Percentiles rank a stretch among this genome's conserved stretches.
phyloP scores from a whole-genome alignment of 1,140 invertebrate species.

The Drosophila lacertosa region DNA sequence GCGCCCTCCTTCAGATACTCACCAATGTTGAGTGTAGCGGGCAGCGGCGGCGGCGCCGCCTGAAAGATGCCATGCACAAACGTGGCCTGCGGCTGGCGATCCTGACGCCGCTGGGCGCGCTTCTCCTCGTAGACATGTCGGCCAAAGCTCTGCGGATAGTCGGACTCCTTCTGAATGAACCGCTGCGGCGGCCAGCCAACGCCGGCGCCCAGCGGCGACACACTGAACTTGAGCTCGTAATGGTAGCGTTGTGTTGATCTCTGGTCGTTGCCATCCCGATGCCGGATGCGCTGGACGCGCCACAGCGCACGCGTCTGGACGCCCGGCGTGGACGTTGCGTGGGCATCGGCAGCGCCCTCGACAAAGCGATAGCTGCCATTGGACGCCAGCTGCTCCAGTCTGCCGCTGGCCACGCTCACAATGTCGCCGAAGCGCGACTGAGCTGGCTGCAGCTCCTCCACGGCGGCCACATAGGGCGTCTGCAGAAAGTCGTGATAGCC shows the following conservation, averaged over 20 bases:
- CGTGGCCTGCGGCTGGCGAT: slow-evolving; percentile 66
- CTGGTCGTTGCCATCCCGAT: slow-evolving; percentile 84
- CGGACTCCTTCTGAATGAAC: slow-evolving; percentile 77
- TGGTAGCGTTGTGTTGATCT: slow-evolving; percentile 83
- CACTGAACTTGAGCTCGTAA: slow-evolving; percentile 88
- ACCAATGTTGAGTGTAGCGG: slow-evolving; percentile 67
- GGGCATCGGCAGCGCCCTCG: slow-evolving; percentile 64
- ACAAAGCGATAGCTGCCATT: slow-evolving; percentile 86
- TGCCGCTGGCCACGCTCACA: slow-evolving; percentile 86
- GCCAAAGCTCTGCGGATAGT: slow-evolving; percentile 77
- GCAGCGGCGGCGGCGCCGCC: slow-evolving; percentile 38
- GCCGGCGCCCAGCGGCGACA: slow-evolving; percentile 83
- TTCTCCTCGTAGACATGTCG: slow-evolving; percentile 51
- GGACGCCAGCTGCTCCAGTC: slow-evolving; percentile 84
- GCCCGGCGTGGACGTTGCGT: slow-evolving; percentile 41
- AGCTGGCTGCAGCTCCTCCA: slow-evolving; percentile 47
- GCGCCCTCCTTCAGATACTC: slow-evolving; percentile 59
- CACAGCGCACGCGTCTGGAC: slow-evolving; percentile 86
- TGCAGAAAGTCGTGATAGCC: slow-evolving; percentile 76
- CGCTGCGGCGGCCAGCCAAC: slow-evolving; percentile 52
- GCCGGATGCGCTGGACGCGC: slow-evolving; percentile 87
- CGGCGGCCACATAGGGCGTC: slow-evolving; percentile 85
- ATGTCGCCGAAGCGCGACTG: slow-evolving; percentile 86
- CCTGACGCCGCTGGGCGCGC: slow-evolving; percentile 64
- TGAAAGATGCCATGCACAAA: slow-evolving; percentile 72